A percentile compares a stretch with the other conserved stretches of the same genome.
Evolutionary conservation across 2,113 vertebrate genomes (phyloP).

Genomic region (Hemiscyllium ocellatum): DNA sequence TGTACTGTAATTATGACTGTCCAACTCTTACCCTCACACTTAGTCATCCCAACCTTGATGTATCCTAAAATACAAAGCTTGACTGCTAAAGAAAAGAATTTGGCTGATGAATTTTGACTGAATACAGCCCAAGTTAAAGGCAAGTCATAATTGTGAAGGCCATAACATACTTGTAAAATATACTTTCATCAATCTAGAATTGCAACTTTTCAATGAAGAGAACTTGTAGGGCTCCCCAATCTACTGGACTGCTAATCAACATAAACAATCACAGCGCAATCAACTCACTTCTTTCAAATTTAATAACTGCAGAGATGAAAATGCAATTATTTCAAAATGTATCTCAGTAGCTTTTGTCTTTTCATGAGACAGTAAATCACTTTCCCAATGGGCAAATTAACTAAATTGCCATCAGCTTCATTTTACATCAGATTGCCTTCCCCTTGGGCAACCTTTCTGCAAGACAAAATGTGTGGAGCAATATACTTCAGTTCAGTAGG

Average conservation of each 20-base stretch:
- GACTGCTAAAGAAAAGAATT: background rate
- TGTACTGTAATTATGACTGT: background rate
- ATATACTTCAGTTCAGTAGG: background rate
- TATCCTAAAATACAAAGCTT: background rate
- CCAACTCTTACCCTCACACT: background rate
- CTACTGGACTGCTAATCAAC: background rate
- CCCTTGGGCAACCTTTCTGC: background rate
- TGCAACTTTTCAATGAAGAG: background rate
- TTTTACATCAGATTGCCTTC: conserved; percentile 8
- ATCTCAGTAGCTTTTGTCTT: background rate
- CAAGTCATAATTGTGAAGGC: background rate
- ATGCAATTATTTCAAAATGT: conserved; percentile 2
- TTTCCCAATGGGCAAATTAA: conserved; percentile 8
- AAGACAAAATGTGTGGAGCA: background rate
- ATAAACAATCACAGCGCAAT: background rate
- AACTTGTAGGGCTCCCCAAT: too few relatives aligned
- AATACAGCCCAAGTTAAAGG: background rate
- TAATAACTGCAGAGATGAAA: background rate
- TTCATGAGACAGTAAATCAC: conserved; percentile 30
- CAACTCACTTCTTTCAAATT: background rate
- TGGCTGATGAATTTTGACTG: background rate
- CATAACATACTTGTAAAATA: background rate
- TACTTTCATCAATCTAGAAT: background rate
- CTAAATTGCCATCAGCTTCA: background rate
- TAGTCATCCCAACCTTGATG: background rate